Evolutionary conservation across 2,888 invertebrate genomes (phyloP).

Genomic region (Andrena bucephala): DNA sequence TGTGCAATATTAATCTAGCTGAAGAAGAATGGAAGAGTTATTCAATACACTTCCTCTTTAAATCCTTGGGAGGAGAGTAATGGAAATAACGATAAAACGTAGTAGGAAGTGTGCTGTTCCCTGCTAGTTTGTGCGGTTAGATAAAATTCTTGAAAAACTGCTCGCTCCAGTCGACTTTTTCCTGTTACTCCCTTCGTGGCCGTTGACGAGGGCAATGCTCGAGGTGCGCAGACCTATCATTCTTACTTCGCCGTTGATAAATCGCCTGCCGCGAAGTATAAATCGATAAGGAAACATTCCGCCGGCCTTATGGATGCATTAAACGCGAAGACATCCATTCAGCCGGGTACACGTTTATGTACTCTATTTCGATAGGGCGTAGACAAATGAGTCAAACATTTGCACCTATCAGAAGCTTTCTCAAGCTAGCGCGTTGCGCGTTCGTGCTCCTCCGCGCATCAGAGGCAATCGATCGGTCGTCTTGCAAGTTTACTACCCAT

Average conservation of each 20-base stretch:
- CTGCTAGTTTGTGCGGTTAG: background rate
- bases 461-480: no score
- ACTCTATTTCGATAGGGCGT: conserved; percentile 24
- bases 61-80: no score
- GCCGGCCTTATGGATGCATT: conserved; percentile 36
- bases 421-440: no score
- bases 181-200: conserved; percentile 23
- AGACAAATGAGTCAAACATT: conserved; percentile 41
- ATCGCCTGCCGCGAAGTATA: conserved; percentile 21
- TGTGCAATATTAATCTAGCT: no score
- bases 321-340: conserved; percentile 38
- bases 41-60: no score
- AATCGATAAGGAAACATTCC: conserved; percentile 35
- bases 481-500: no score
- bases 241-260: conserved; percentile 29
- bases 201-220: conserved; percentile 13
- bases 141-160: background rate
- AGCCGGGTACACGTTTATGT: conserved; percentile 36
- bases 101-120: no score
- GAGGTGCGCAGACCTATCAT: conserved; percentile 26
- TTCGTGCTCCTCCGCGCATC: no score
- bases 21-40: no score
- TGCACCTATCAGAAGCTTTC: background rate
- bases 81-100: no score
- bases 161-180: background rate